phyloP scores from a whole-genome alignment of 2,113 vertebrate genomes.

The Callaeas wilsoni region DNA sequence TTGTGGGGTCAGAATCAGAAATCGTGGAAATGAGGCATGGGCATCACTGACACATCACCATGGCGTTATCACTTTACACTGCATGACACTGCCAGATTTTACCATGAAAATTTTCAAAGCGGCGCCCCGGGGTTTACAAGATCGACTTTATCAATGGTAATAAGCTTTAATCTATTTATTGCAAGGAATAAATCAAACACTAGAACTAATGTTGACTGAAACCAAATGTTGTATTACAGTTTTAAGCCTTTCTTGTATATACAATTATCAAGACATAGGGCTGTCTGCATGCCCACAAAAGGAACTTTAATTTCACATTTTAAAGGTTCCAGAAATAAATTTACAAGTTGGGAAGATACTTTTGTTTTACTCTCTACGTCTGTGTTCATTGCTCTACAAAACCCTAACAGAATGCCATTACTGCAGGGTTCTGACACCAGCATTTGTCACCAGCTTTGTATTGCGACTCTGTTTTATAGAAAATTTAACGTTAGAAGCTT shows the following conservation, averaged over 20 bases:
- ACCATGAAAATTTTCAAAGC: constrained; percentile 17
- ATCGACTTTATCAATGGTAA: not conserved
- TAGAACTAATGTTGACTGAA: not conserved
- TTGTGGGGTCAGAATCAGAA: not conserved
- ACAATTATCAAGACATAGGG: not conserved
- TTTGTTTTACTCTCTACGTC: not conserved
- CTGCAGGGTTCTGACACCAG: not conserved
- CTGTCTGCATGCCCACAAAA: not conserved
- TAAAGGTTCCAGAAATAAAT: not conserved
- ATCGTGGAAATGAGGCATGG: rapidly evolving
- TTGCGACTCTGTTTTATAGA: not conserved
- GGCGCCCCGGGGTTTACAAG: not conserved
- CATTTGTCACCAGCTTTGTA: not conserved
- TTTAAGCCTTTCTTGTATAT: not conserved
- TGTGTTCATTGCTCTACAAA: not conserved
- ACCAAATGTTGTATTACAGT: not conserved
- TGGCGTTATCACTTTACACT: not conserved
- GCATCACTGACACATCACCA: not conserved
- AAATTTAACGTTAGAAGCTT: not conserved
- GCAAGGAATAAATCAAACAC: not conserved
- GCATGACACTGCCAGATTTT: not conserved
- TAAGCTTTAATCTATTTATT: constrained; percentile 25
- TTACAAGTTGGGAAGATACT: not conserved
- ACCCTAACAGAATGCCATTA: not conserved
- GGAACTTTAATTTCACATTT: not conserved